Evolutionary conservation across 2,797 vertebrate genomes (phyloP).

Genomic region (Lates japonicus): DNA sequence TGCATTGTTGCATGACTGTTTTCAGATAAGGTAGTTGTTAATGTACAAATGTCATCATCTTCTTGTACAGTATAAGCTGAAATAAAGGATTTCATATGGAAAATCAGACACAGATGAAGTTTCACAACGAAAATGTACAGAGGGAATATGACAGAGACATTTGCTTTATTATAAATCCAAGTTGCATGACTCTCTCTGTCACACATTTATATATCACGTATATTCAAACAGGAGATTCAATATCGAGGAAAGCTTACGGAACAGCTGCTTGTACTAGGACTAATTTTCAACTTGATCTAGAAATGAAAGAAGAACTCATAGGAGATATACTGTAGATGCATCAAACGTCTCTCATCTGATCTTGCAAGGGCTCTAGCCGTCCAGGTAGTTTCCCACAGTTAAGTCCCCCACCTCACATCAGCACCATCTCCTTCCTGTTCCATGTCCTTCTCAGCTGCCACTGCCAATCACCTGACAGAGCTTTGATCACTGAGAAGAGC

Average conservation of each 20-base stretch:
- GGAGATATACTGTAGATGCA: background rate
- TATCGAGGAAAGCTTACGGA: background rate
- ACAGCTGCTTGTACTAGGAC: background rate
- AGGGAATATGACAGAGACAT: background rate
- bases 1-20: background rate
- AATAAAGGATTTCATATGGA: background rate
- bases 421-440: slow-evolving; percentile 23
- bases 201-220: background rate
- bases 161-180: background rate
- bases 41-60: background rate
- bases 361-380: background rate
- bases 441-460: slow-evolving; percentile 60
- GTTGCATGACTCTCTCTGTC: background rate
- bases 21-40: background rate
- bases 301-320: background rate
- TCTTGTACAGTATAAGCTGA: background rate
- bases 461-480: slow-evolving; percentile 40
- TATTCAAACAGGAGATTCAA: too few relatives aligned
- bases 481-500: slow-evolving; percentile 44
- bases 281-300: background rate
- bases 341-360: background rate
- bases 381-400: slow-evolving; percentile 39
- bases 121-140: background rate
- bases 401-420: background rate
- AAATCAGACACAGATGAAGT: slow-evolving; percentile 16